phyloP scores from a whole-genome alignment of 2,888 invertebrate genomes.

The Agapetus fuscipes region DNA sequence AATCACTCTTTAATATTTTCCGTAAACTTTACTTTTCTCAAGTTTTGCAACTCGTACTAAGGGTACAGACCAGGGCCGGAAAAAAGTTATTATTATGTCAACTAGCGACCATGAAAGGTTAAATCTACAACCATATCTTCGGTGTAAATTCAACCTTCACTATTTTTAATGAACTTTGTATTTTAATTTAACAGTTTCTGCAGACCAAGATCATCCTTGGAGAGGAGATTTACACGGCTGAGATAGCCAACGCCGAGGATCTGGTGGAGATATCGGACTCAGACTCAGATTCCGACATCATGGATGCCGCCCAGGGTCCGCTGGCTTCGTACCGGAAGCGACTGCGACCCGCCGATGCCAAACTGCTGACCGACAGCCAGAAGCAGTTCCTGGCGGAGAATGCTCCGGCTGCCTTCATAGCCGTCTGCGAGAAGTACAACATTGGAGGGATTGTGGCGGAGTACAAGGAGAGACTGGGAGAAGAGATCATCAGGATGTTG shows the following conservation, averaged over 20 bases:
- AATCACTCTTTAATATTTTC: too few relatives aligned
- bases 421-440: constrained; percentile 36
- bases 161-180: too few relatives aligned
- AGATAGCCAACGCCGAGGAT: constrained; percentile 25
- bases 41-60: too few relatives aligned
- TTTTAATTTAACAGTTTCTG: too few relatives aligned
- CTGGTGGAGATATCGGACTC: constrained; percentile 43
- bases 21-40: too few relatives aligned
- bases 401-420: constrained; percentile 35
- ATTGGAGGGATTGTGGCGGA: too few relatives aligned
- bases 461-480: constrained; percentile 23
- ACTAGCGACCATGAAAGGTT: too few relatives aligned
- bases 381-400: constrained; percentile 33
- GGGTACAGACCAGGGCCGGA: too few relatives aligned
- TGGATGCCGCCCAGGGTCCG: constrained; percentile 5
- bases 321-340: neutral
- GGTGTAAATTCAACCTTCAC: too few relatives aligned
- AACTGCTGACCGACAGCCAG: constrained; percentile 3
- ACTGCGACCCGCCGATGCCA: neutral
- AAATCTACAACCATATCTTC: too few relatives aligned
- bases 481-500: constrained; percentile 4
- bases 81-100: too few relatives aligned
- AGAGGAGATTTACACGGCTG: constrained; percentile 27
- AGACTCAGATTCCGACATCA: constrained; percentile 28
- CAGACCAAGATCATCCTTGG: constrained; percentile 29